Evolutionary conservation across 2,888 invertebrate genomes (phyloP).

Genomic region (Parapristionchus giblindavisi): DNA sequence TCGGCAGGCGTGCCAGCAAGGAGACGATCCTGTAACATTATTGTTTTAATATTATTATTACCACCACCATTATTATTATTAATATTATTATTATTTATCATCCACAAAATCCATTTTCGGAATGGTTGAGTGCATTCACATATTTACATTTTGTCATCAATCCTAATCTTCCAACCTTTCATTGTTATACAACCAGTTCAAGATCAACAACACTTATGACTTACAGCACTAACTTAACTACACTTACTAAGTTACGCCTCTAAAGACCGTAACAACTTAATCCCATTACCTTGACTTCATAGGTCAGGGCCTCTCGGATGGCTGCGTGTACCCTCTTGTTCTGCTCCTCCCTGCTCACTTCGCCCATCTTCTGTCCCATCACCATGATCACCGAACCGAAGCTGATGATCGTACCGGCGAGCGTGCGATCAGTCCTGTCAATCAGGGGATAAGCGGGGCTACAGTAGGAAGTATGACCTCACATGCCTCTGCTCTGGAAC

Average conservation of each 20-base stretch:
- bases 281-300: neutral
- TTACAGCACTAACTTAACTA: neutral
- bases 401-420: neutral
- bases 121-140: neutral
- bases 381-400: neutral
- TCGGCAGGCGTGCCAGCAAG: constrained; percentile 41
- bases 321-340: neutral
- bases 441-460: too few relatives aligned
- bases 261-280: neutral
- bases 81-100: neutral
- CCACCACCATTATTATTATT: neutral
- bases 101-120: neutral
- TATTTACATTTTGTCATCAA: neutral
- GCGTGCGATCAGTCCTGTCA: constrained; percentile 3
- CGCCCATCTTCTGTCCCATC: constrained; percentile 10
- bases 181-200: too few relatives aligned
- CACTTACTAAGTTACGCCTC: neutral
- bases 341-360: constrained; percentile 6
- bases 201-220: too few relatives aligned
- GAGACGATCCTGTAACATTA: constrained; percentile 26
- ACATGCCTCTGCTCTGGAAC: too few relatives aligned
- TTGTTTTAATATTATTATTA: neutral
- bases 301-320: constrained; percentile 14
- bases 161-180: neutral
- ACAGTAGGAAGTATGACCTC: too few relatives aligned